Evolutionary conservation across 2,113 vertebrate genomes (phyloP), one percentile per base, ranked within the genome.

Genomic region (Otus sunia): DNA sequence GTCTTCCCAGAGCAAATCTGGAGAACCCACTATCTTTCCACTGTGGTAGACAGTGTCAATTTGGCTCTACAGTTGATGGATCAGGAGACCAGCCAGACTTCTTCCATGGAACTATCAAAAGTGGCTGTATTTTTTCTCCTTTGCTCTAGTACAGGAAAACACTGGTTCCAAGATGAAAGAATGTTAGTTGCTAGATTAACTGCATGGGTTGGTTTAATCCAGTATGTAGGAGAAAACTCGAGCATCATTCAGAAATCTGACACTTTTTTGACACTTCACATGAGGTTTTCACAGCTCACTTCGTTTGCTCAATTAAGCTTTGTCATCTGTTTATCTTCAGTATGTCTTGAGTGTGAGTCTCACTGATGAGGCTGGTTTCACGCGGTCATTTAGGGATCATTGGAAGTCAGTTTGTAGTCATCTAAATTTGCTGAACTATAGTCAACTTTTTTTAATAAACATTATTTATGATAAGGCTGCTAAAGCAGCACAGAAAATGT

Each of bases 401-500:
- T 74, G 58, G 45, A 88, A 77, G 53, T 76, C 68, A 49, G 58
- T 68, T 62, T 92, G 68, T 43, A 75, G 91, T 85, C 80, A 60
- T 45, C 36, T 77, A 82, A 36, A 34, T 36, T 79, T 85, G 63
- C 72, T 88, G 75, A 94, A 94, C 58, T 78, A 66, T 47, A 92
- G 85, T 56, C 66, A 90, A 34, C 11, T 39, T 87, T 83, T 72
- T 41, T 30, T 11, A 30, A 58, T 41, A 60, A 43, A 36, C 16
- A 34, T 79, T 78, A 45, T 63, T 71, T 88, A 53, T 88, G 49
- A 22, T 80, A 72, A 95, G 67, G 47, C 94, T 87, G 56, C 66
- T 86, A 69, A 92, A 90, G 91, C 88, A 84, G 32, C 90, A 66
- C 74, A 87, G 36, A 92, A 94, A 96, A 93, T 53, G 25, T 85